phyloP scores from a whole-genome alignment of 2,797 vertebrate genomes.

The Mycteria americana region DNA sequence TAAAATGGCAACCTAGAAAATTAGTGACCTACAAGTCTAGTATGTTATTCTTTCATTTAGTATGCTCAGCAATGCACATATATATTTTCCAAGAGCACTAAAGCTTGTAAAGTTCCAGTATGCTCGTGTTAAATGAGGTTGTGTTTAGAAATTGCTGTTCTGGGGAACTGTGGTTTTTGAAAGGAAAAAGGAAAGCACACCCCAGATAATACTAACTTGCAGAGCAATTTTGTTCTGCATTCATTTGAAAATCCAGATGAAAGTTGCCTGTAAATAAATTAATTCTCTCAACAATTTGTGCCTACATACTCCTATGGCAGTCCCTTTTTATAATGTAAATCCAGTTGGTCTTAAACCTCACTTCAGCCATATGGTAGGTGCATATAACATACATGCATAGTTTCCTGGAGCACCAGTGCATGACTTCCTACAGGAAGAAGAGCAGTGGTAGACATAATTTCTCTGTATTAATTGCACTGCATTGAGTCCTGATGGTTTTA shows the following conservation, averaged over 20 bases:
- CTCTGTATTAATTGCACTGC: neutral
- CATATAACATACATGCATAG: neutral
- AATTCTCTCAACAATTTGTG: neutral
- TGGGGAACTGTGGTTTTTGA: neutral
- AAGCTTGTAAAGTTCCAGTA: neutral
- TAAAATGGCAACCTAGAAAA: neutral
- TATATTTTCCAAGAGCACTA: neutral
- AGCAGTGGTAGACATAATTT: neutral
- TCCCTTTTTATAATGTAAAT: neutral
- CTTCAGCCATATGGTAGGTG: neutral
- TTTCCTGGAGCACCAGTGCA: neutral
- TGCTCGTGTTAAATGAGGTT: neutral
- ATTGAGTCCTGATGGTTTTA: neutral
- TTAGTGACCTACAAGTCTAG: neutral
- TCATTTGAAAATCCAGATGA: neutral
- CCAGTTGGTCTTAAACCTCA: neutral
- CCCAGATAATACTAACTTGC: neutral
- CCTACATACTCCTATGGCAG: neutral
- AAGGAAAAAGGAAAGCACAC: neutral
- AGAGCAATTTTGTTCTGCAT: neutral
- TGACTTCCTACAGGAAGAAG: accelerated
- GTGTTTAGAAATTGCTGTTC: neutral
- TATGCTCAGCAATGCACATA: neutral
- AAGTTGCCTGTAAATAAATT: neutral
- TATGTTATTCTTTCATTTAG: neutral